A percentile compares a stretch with the other conserved stretches of the same genome.
phyloP scores from a whole-genome alignment of 1,140 invertebrate genomes.

The Brachionus rubens region DNA sequence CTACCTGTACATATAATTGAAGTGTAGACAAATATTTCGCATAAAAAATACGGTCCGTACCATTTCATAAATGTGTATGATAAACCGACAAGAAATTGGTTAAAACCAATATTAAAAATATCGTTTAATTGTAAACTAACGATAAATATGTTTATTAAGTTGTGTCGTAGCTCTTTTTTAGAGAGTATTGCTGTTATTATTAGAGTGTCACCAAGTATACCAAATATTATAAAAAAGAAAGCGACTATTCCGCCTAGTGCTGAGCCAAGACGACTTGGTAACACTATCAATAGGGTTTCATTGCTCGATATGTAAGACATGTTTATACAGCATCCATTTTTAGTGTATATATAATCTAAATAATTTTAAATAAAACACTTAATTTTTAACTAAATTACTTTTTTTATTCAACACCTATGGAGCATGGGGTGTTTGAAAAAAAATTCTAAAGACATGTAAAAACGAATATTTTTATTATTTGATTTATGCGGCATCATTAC shows the following conservation, averaged over 20 bases:
- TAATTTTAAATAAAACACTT: too few relatives aligned
- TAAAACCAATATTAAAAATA: constrained; percentile 57
- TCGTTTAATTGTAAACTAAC: constrained; percentile 57
- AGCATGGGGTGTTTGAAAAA: too few relatives aligned
- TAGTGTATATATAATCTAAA: too few relatives aligned
- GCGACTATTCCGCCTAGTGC: constrained; percentile 28
- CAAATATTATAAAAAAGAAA: constrained; percentile 37
- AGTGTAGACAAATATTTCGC: constrained; percentile 43
- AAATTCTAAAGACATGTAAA: too few relatives aligned
- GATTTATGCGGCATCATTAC: too few relatives aligned
- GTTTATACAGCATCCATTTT: too few relatives aligned
- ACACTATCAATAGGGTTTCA: not conserved
- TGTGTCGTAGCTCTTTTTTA: constrained; percentile 22
- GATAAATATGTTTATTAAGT: constrained; percentile 45
- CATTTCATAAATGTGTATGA: constrained; percentile 53
- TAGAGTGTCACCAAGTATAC: constrained; percentile 27
- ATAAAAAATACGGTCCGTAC: constrained; percentile 11
- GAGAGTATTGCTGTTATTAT: constrained; percentile 11
- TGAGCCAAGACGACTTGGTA: constrained; percentile 27
- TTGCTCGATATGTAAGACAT: not conserved
- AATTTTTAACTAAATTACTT: too few relatives aligned
- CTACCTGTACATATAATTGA: constrained; percentile 49
- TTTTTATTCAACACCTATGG: too few relatives aligned
- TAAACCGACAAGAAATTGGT: constrained; percentile 56
- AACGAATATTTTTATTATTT: too few relatives aligned